These are phyloP conservation scores for Xanthia icteritia DNA, from an alignment of 2,888 invertebrate genomes.

Conservation along the genomic window DNA sequence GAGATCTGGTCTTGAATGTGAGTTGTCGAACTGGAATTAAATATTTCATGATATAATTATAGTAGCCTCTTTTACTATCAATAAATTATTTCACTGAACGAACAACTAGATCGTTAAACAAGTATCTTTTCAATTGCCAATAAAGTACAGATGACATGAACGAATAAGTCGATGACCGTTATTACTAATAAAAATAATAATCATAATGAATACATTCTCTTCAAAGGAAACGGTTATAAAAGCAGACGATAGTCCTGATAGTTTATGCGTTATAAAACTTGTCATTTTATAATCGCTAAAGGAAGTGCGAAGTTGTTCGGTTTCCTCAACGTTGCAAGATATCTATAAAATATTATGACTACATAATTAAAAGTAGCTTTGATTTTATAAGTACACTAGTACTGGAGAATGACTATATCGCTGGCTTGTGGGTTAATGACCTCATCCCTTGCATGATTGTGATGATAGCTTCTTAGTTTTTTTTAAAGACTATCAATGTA, in stretches of 20 bases:
- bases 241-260: slow-evolving; percentile 34
- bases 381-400: slow-evolving; percentile 21
- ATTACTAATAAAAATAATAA: slow-evolving; percentile 8
- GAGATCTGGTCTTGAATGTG: slow-evolving; percentile 87
- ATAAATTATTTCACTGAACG: background rate
- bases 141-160: slow-evolving; percentile 1
- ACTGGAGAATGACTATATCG: slow-evolving; percentile 15
- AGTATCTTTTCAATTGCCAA: background rate
- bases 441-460: slow-evolving; percentile 4
- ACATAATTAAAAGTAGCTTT: slow-evolving; percentile 25
- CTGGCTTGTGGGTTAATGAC: slow-evolving; percentile 1
- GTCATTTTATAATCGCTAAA: slow-evolving; percentile 59
- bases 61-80: background rate
- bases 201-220: slow-evolving; percentile 24
- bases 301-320: slow-evolving; percentile 61
- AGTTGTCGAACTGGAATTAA: slow-evolving; percentile 84
- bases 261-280: slow-evolving; percentile 49
- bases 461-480: background rate
- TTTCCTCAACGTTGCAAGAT: slow-evolving; percentile 58
- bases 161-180: slow-evolving; percentile 40
- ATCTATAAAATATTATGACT: slow-evolving; percentile 43
- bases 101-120: slow-evolving; percentile 3
- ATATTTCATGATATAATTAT: slow-evolving; percentile 2
- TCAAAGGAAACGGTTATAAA: slow-evolving; percentile 50
- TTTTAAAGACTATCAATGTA: background rate